Base-by-base conservation (phyloP, 2,113 vertebrate species). In the Sporophila hypoxantha region DNA sequence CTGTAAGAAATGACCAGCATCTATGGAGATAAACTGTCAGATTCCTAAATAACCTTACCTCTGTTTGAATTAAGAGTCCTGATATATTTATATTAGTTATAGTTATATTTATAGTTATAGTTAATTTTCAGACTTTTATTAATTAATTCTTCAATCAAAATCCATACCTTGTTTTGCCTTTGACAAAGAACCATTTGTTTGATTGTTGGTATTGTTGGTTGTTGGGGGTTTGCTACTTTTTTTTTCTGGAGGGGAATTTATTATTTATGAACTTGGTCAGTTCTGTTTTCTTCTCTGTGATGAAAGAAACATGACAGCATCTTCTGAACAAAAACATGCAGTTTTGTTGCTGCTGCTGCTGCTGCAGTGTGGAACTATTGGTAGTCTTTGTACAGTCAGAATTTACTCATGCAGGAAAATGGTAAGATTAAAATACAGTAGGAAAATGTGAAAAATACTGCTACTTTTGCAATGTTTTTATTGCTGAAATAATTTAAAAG, bases 211-310 rank as follows among this genome's bases (percentile, higher is more conserved):
- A 30, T 29, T 36, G 32, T 59, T 46, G 13, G 18, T 25, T 47
- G 3, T 16, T 36, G 23, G 4, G 4, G 0, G 15, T 49, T 49
- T 42, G 2, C 3, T 30, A 2, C 9, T 29, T 30, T 32, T 53
- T 4, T 17, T 25, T 26, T 7, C 4, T 5, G 5, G 11, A 6
- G 10, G 8, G 4, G 6, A 36, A 66, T 75, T 73, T 56, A 12
- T 64, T 14, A 22, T 65, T 79, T 42, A 68, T 82, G 8, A 2
- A 42, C n/a, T 52, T 60, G 4, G 6, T 66, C 23, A 21, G 14
- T 47, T 61, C 42, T 41, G 5, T 59, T 65, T 90, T 73, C n/a
- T 42, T 56, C 10, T 47, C 1, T 25, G 3, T 37, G 22, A 37
- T 32, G 41, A 39, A 60, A 76, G 22, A 9, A 76, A 7, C 5